Conservation (phyloP, 2,113 vertebrate species). For the Bubo blakistoni region DNA sequence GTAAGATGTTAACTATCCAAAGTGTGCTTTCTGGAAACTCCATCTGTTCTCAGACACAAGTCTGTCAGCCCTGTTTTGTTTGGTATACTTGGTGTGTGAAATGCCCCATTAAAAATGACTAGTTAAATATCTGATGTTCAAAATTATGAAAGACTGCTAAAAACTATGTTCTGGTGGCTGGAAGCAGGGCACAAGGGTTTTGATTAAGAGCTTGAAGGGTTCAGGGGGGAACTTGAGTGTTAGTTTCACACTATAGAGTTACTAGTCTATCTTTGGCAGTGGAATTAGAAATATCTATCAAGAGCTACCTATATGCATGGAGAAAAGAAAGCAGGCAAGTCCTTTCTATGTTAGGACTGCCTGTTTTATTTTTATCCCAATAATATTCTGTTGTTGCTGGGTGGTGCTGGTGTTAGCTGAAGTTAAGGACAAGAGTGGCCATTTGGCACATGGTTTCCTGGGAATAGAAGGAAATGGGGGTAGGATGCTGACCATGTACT, state of each 20-base stretch:
- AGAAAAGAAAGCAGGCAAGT: constrained; percentile 29
- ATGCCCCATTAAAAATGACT: neutral
- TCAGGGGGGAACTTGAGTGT: neutral
- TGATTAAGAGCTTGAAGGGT: neutral
- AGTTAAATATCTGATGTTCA: neutral
- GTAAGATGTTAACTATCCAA: constrained; percentile 64
- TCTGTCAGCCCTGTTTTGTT: neutral
- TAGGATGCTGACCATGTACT: neutral
- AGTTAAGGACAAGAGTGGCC: constrained; percentile 11
- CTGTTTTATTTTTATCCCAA: constrained; percentile 52
- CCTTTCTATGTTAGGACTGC: constrained; percentile 6
- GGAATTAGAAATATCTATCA: constrained; percentile 23
- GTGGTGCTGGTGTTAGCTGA: constrained; percentile 24
- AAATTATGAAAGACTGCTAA: neutral
- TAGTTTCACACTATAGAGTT: constrained; percentile 9
- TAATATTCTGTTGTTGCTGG: constrained; percentile 50
- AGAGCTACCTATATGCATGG: neutral
- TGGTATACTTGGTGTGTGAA: neutral
- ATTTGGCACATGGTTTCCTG: constrained; percentile 29
- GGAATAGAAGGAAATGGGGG: constrained; percentile 43
- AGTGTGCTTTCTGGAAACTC: neutral
- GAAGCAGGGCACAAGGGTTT: neutral
- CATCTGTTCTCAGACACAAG: neutral
- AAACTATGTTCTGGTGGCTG: neutral
- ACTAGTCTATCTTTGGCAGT: constrained; percentile 20